Base-by-base conservation (phyloP, 2,113 vertebrate genomes). In the Parus major region DNA sequence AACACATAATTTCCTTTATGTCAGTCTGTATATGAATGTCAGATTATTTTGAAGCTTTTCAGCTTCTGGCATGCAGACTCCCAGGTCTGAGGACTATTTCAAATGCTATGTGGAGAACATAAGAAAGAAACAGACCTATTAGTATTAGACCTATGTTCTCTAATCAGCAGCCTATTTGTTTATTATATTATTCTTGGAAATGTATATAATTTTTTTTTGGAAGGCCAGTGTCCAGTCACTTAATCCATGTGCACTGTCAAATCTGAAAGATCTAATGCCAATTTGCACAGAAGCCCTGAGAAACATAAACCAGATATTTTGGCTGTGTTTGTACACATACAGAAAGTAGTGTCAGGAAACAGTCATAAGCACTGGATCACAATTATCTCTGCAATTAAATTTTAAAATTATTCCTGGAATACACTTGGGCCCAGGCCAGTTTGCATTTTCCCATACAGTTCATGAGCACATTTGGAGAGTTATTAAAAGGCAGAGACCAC, bases 381-480 rank as follows among this genome's bases (percentile, higher is more conserved):
- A 75, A 22, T 79, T 44, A 64, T 35, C 42, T 55, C 69, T 71
- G 52, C n/a, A 71, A 59, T 59, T 95, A 82, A 61, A 63, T 93
- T 78, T 84, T 42, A 90, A 39, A 84, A 78, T 75, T 16, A 50
- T 85, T 94, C 61, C 70, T 75, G 88, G 60, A 72, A 94, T 31
- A 36, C 11, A 16, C 50, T 77, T 89, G 68, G 41, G 36, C 31
- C 15, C 36, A 41, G 72, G 44, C 68, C 84, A 89, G 13, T 17
- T 35, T 82, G 8, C 14, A 9, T 55, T 90, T 91, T 61, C 39
- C 44, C 0, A 0, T 64, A 55, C 15, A 25, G 42, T 53, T 87
- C 47, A 42, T 56, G 55, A 63, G 27, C 12, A 24, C 3, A 15
- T 87, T 78, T 82, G 21, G 29, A 65, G 60, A 87, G 35, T 79